These are phyloP conservation scores for Adrianichthys oophorus DNA, from an alignment of 2,797 vertebrate genomes.

Conservation along the genomic window DNA sequence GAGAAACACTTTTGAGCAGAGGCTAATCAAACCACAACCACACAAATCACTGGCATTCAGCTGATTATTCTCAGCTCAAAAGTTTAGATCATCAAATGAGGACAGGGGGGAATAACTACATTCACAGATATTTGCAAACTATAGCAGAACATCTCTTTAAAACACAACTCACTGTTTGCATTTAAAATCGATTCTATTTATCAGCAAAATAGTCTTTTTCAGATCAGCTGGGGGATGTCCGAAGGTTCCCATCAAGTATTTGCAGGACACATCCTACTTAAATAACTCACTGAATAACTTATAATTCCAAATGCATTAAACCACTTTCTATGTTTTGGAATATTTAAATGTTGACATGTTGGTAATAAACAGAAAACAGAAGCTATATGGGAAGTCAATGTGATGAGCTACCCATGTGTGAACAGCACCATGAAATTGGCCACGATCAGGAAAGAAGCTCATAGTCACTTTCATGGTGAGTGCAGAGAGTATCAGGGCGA, in stretches of 20 bases:
- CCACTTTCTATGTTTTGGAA: slow-evolving; percentile 3
- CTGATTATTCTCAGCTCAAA: slow-evolving; percentile 68
- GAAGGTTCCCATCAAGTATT: slow-evolving; percentile 16
- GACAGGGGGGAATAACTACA: slow-evolving; percentile 9
- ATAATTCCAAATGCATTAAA: slow-evolving; percentile 13
- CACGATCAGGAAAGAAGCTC: slow-evolving; percentile 76
- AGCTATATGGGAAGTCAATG: slow-evolving; percentile 55
- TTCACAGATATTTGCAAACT: neutral
- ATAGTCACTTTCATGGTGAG: slow-evolving; percentile 75
- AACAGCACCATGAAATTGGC: slow-evolving; percentile 75
- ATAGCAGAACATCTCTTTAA: no score
- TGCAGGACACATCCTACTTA: neutral
- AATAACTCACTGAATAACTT: slow-evolving; percentile 6
- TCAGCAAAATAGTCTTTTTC: slow-evolving; percentile 12
- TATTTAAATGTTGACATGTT: slow-evolving; percentile 3
- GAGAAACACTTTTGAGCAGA: slow-evolving; percentile 71
- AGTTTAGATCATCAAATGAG: slow-evolving; percentile 40
- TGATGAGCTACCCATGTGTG: slow-evolving; percentile 69
- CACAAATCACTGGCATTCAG: slow-evolving; percentile 48
- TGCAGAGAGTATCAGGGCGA: slow-evolving; percentile 68
- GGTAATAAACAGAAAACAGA: slow-evolving; percentile 34
- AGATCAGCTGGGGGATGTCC: neutral
- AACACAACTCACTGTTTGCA: no score
- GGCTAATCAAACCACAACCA: slow-evolving; percentile 81
- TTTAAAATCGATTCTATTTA: slow-evolving; percentile 1